A percentile compares a stretch with the other conserved stretches of the same genome.
These are phyloP conservation scores for Odocoileus hemionus DNA, from an alignment of 2,113 vertebrate genomes.

Conservation along the genomic window DNA sequence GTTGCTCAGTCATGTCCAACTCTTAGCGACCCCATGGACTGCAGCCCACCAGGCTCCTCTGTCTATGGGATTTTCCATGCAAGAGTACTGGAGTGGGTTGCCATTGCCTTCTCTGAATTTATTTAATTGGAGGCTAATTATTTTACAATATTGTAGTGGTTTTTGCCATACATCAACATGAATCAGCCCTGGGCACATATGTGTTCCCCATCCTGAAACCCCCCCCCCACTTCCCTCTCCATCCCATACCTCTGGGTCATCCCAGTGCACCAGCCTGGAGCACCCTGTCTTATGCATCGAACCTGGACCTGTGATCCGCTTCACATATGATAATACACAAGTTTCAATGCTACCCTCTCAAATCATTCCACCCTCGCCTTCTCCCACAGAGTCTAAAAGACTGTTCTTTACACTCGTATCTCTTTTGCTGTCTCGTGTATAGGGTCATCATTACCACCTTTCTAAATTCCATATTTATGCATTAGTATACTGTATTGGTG, in stretches of 20 bases:
- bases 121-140: background rate
- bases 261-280: background rate
- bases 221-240: no score
- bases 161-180: background rate
- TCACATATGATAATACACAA: background rate
- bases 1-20: fast-evolving
- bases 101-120: background rate
- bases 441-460: background rate
- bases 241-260: background rate
- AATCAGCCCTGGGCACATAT: background rate
- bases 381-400: background rate
- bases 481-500: background rate
- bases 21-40: background rate
- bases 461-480: background rate
- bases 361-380: background rate
- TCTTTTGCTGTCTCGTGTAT: background rate
- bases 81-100: background rate
- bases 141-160: background rate
- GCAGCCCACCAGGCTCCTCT: background rate
- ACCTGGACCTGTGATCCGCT: background rate
- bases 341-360: background rate
- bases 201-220: background rate
- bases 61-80: background rate
- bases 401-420: background rate
- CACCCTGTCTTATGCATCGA: background rate